These are phyloP conservation scores for Sarcophaga carnaria DNA, from an alignment of 2,888 invertebrate species.

Conservation along the genomic window DNA sequence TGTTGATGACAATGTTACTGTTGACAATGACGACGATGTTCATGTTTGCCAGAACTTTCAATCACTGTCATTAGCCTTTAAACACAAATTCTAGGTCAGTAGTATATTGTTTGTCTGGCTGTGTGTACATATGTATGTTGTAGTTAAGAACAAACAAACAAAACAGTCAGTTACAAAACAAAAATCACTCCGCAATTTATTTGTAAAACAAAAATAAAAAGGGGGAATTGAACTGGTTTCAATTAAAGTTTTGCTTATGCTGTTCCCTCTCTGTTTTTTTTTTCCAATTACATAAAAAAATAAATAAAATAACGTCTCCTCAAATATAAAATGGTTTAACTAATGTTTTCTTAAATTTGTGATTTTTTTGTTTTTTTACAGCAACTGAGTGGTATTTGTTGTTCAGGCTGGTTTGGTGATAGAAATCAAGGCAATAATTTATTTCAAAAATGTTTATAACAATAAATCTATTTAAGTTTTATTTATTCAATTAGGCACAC, in stretches of 20 bases:
- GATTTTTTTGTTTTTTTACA: no score
- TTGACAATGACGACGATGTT: slow-evolving; percentile 24
- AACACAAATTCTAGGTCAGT: slow-evolving; percentile 66
- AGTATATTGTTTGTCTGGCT: no score
- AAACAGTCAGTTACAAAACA: slow-evolving; percentile 15
- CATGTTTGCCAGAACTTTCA: slow-evolving; percentile 64
- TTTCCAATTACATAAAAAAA: slow-evolving; percentile 65
- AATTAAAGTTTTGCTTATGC: slow-evolving; percentile 35
- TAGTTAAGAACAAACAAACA: slow-evolving; percentile 28
- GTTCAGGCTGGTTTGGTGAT: background rate
- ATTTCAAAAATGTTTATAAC: slow-evolving; percentile 31
- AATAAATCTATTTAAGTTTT: slow-evolving; percentile 43
- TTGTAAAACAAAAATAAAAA: background rate
- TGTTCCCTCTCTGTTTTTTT: background rate
- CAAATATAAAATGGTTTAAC: background rate
- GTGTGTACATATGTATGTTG: background rate
- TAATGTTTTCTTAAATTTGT: no score
- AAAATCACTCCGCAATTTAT: slow-evolving; percentile 7
- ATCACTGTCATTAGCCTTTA: slow-evolving; percentile 69
- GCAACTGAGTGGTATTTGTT: background rate
- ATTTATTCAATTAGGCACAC: slow-evolving; percentile 58
- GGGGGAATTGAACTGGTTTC: slow-evolving; percentile 56
- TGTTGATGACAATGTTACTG: slow-evolving; percentile 40
- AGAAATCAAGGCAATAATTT: slow-evolving; percentile 54
- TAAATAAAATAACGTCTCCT: background rate